Conservation (phyloP, 2,113 vertebrate species). For the Dasypus novemcinctus region DNA sequence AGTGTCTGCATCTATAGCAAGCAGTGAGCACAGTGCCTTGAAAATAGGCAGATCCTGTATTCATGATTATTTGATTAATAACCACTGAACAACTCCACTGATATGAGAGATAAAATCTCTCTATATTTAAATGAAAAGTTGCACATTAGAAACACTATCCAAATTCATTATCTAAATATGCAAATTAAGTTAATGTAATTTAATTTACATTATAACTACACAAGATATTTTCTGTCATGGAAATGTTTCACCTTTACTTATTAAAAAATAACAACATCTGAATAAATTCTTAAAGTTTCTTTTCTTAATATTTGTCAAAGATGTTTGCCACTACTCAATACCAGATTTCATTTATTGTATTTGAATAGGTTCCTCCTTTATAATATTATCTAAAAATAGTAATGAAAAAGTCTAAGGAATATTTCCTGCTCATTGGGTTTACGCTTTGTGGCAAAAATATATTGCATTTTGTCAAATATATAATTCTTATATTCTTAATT, state of each 20-base stretch:
- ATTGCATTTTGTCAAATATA: not conserved
- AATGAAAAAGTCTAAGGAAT: not conserved
- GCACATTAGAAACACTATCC: not conserved
- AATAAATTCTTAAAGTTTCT: not conserved
- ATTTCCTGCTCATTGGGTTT: not conserved
- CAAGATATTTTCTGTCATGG: not conserved
- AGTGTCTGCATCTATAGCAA: not conserved
- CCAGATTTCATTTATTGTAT: not conserved
- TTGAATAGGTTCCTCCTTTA: not conserved
- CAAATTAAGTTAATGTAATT: not conserved
- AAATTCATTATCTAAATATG: not conserved
- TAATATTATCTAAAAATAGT: not conserved
- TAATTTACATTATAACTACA: not conserved
- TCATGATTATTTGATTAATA: not conserved
- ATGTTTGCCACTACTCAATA: not conserved
- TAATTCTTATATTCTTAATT: not conserved
- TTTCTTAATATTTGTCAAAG: not conserved
- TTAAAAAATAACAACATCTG: not conserved
- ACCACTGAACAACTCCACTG: not conserved
- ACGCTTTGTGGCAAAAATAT: not conserved
- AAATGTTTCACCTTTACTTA: not conserved
- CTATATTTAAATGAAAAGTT: constrained; percentile 14
- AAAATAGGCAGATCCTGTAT: not conserved
- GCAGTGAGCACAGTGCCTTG: not conserved
- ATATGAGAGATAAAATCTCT: not conserved